Conservation (phyloP, 2,888 invertebrate genomes). For the Syritta pipiens region DNA sequence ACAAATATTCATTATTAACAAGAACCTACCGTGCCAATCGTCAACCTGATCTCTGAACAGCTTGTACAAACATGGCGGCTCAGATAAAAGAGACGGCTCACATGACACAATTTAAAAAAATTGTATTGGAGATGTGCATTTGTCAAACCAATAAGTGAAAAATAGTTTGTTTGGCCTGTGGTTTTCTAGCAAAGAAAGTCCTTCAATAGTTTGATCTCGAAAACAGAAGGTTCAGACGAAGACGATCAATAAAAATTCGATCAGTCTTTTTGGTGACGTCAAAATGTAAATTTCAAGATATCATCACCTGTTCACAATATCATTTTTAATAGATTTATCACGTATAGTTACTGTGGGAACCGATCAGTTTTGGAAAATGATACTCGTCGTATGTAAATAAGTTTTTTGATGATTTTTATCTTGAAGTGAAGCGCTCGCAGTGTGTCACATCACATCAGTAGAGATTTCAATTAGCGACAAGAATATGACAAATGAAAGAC, state of each 20-base stretch:
- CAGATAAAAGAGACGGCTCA: slow-evolving; percentile 38
- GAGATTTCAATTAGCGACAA: slow-evolving; percentile 2
- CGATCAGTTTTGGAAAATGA: neutral
- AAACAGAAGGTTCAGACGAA: too few species aligned
- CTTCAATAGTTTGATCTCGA: too few species aligned
- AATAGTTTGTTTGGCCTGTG: too few species aligned
- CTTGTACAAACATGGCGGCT: slow-evolving; percentile 40
- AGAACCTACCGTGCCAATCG: too few species aligned
- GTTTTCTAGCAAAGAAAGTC: too few species aligned
- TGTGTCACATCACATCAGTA: slow-evolving; percentile 23
- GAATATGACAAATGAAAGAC: slow-evolving; percentile 1
- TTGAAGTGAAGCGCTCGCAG: slow-evolving; percentile 13
- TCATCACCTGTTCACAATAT: slow-evolving; percentile 1
- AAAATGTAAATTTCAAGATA: slow-evolving; percentile 10
- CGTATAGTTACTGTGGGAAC: slow-evolving; percentile 30
- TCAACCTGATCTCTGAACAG: slow-evolving; percentile 18
- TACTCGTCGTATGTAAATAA: slow-evolving; percentile 14
- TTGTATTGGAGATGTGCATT: too few species aligned
- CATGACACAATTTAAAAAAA: too few species aligned
- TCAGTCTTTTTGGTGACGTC: slow-evolving; percentile 8
- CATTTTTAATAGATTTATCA: slow-evolving; percentile 12
- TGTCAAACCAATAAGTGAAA: too few species aligned
- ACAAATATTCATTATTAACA: neutral
- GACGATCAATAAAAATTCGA: slow-evolving; percentile 1
- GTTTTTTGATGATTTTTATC: slow-evolving; percentile 14